A percentile compares a stretch with the other conserved stretches of the same genome.
Evolutionary conservation across 2,797 vertebrate genomes (phyloP).

Genomic region (Esox lucius): DNA sequence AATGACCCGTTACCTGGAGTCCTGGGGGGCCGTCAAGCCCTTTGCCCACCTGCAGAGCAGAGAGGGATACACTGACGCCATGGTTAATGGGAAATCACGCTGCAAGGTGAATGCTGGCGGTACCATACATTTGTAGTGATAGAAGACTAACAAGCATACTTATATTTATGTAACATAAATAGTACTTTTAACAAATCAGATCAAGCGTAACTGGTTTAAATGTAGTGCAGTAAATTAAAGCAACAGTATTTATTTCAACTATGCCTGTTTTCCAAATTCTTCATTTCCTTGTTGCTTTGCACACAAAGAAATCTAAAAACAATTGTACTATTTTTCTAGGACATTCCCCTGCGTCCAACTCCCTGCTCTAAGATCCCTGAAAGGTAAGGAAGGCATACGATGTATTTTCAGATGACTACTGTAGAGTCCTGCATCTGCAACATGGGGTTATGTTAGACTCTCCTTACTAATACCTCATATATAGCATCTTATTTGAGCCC

Average conservation of each 20-base stretch:
- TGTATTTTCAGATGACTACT: not conserved
- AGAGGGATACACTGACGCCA: conserved; percentile 82
- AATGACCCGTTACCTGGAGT: conserved; percentile 96
- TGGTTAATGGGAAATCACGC: conserved; percentile 76
- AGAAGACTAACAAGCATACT: not conserved
- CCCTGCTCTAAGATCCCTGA: conserved; percentile 75
- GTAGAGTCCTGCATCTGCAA: not conserved
- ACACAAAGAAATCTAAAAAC: not conserved
- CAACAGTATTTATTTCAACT: not conserved
- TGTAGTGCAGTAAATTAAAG: not conserved
- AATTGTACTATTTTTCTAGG: conserved; percentile 68
- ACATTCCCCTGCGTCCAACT: conserved; percentile 82
- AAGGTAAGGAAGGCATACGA: conserved; percentile 78
- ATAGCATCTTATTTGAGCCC: no score
- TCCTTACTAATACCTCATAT: not conserved
- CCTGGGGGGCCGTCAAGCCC: conserved; percentile 95
- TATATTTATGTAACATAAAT: not conserved
- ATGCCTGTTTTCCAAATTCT: not conserved
- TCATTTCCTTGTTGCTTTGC: not conserved
- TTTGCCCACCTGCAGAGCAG: conserved; percentile 93
- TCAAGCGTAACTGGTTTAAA: not conserved
- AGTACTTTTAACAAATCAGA: not conserved
- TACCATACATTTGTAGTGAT: not conserved
- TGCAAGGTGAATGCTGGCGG: conserved; percentile 72
- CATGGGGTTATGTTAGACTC: not conserved